These are phyloP conservation scores for Beaufortia kweichowensis DNA, from an alignment of 2,113 vertebrate genomes.

Conservation along the genomic window DNA sequence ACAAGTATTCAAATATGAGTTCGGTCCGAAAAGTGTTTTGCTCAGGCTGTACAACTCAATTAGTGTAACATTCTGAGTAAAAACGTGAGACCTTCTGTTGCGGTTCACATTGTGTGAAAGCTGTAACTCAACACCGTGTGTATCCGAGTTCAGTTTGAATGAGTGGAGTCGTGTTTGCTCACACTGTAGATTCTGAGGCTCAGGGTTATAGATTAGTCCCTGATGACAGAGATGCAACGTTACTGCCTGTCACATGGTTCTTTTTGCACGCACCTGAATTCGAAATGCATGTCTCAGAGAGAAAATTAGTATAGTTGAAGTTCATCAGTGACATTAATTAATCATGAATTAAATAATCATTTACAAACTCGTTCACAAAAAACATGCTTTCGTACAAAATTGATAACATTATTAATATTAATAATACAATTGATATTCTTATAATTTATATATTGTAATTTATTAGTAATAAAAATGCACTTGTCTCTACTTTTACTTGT, in stretches of 20 bases:
- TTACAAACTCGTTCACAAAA: not conserved
- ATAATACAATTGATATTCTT: no score
- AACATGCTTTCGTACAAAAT: not conserved
- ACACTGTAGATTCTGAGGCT: not conserved
- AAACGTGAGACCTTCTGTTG: not conserved
- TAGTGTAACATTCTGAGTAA: not conserved
- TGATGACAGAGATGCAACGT: constrained; percentile 54
- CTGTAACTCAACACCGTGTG: constrained; percentile 30
- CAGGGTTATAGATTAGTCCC: constrained; percentile 28
- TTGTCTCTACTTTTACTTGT: no score
- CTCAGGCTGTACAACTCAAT: not conserved
- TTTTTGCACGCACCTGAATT: not conserved
- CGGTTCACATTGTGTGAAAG: not conserved
- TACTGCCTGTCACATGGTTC: constrained; percentile 15
- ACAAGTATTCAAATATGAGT: not conserved
- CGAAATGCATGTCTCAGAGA: not conserved
- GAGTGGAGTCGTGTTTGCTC: constrained; percentile 32
- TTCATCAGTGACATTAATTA: not conserved
- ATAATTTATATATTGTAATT: not conserved
- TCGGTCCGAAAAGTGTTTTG: not conserved
- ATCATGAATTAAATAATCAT: not conserved
- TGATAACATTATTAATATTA: no score
- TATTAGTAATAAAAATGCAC: not conserved
- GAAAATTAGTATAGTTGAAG: not conserved
- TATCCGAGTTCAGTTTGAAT: constrained; percentile 25